These are phyloP conservation scores for Mesaphorura yosii DNA, from an alignment of 1,140 invertebrate species.

Conservation along the genomic window DNA sequence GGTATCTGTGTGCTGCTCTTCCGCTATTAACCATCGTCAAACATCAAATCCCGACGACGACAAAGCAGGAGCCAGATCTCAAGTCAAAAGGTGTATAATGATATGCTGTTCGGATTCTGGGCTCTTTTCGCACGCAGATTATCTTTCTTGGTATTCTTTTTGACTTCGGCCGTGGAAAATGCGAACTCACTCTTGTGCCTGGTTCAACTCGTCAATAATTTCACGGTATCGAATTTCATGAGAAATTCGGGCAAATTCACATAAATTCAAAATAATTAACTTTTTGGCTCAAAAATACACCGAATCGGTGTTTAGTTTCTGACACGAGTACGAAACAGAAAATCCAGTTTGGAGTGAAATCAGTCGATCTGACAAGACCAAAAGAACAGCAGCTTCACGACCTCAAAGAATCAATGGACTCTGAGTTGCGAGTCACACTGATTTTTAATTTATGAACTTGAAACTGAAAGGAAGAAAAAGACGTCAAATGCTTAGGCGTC, in stretches of 20 bases:
- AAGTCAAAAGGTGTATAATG: neutral
- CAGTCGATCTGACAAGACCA: too few relatives aligned
- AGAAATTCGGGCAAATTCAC: neutral
- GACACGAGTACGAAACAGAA: too few relatives aligned
- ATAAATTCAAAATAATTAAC: neutral
- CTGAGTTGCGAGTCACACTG: too few relatives aligned
- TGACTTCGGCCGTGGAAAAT: neutral
- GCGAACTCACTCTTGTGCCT: neutral
- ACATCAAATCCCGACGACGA: neutral
- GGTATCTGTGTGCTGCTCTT: too few relatives aligned
- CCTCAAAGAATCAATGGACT: too few relatives aligned
- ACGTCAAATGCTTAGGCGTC: too few relatives aligned
- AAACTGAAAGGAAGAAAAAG: too few relatives aligned
- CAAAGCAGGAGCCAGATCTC: neutral
- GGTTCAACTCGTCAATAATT: neutral
- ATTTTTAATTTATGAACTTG: too few relatives aligned
- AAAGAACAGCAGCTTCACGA: too few relatives aligned
- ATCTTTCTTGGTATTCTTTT: neutral
- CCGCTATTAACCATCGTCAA: too few relatives aligned
- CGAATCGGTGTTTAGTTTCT: too few relatives aligned
- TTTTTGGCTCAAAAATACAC: neutral
- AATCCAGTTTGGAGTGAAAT: too few relatives aligned
- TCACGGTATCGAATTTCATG: neutral
- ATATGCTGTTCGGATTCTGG: neutral
- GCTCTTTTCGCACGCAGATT: conserved; percentile 14